These are phyloP conservation scores for Palaemon carinicauda DNA, from an alignment of 1,140 invertebrate genomes.

Conservation along the genomic window DNA sequence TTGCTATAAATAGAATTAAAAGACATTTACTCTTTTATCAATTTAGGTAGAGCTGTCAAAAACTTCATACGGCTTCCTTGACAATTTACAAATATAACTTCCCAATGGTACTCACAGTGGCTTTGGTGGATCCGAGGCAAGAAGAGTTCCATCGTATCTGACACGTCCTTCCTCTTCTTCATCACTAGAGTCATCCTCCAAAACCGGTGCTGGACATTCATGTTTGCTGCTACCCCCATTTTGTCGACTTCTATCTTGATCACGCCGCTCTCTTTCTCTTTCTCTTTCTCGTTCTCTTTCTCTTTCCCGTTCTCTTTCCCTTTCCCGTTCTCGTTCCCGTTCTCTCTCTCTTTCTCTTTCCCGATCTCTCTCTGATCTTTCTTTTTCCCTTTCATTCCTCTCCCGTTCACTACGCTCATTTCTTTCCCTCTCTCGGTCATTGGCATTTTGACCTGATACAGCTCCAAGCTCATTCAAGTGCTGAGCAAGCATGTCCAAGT, in stretches of 20 bases:
- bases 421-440: constrained; percentile 21
- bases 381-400: constrained; percentile 10
- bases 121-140: constrained; percentile 95
- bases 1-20: too few species aligned
- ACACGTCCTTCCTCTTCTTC: constrained; percentile 65
- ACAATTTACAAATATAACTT: too few species aligned
- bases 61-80: background rate
- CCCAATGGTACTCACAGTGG: constrained; percentile 81
- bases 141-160: constrained; percentile 79
- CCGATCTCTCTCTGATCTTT: constrained; percentile 41
- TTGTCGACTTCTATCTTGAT: constrained; percentile 23
- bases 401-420: background rate
- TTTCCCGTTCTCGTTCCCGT: constrained; percentile 42
- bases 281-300: constrained; percentile 32
- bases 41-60: background rate
- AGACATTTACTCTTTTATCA: too few species aligned
- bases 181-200: constrained; percentile 62
- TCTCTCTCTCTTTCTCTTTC: constrained; percentile 51
- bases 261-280: background rate
- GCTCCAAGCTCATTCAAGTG: constrained; percentile 91
- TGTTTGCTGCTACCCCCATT: constrained; percentile 43
- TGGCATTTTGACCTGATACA: constrained; percentile 60
- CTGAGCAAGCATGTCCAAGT: constrained; percentile 90
- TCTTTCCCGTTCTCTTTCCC: constrained; percentile 47
- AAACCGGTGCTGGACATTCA: constrained; percentile 17